Evolutionary conservation across 2,113 vertebrate genomes (phyloP).

Genomic region (Camelus dromedarius): DNA sequence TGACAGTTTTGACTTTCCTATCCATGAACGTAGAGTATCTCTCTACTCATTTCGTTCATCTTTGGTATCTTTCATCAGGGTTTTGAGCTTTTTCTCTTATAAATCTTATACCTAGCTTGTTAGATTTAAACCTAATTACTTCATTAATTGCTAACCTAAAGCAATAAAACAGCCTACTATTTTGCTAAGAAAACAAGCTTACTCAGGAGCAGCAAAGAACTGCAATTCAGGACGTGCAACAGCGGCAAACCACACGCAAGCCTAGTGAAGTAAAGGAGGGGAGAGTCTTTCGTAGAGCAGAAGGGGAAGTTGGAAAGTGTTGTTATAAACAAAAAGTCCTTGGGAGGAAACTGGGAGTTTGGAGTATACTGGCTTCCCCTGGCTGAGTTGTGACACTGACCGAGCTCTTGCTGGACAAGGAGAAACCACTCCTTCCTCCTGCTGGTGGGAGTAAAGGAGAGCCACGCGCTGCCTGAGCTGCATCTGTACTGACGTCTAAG

Average conservation of each 20-base stretch:
- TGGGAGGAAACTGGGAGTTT: neutral
- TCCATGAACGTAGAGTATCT: neutral
- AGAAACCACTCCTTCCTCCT: neutral
- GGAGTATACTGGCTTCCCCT: accelerated
- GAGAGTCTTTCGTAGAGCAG: neutral
- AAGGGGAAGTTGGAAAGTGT: neutral
- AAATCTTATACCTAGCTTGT: neutral
- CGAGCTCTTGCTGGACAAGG: neutral
- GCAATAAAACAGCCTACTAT: neutral
- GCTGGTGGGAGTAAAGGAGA: accelerated
- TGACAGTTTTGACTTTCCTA: neutral
- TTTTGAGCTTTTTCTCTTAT: neutral
- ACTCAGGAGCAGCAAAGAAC: neutral
- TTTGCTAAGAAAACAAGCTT: neutral
- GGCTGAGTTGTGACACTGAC: neutral
- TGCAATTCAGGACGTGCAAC: neutral
- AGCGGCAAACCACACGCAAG: neutral
- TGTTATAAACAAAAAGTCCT: neutral
- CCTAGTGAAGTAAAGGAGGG: neutral
- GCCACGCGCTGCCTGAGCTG: neutral
- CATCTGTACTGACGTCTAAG: accelerated
- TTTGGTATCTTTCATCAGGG: neutral
- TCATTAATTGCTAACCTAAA: neutral
- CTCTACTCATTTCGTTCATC: neutral
- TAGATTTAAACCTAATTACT: too few relatives aligned